Conservation (phyloP, 2,888 invertebrate genomes). For the Drosophila mettleri region DNA sequence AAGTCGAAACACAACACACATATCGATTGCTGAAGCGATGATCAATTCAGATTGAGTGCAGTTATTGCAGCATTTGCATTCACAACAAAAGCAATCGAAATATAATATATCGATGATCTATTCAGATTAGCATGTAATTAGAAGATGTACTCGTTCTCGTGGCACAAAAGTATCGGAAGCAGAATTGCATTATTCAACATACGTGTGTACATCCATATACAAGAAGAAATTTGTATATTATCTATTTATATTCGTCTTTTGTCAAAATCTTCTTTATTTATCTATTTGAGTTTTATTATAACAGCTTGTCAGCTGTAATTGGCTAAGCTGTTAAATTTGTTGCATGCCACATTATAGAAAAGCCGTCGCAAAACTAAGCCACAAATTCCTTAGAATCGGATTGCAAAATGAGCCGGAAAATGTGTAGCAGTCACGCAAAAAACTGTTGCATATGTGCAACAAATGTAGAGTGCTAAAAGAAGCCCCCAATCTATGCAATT, state of each 20-base stretch:
- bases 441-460: conserved; percentile 71
- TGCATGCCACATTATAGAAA: conserved; percentile 21
- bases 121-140: neutral
- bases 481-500: conserved; percentile 4
- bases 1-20: neutral
- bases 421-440: conserved; percentile 53
- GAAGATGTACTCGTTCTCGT: neutral
- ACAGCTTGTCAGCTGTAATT: conserved; percentile 12
- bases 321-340: conserved; percentile 3
- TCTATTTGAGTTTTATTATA: neutral
- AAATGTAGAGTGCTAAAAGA: conserved; percentile 22
- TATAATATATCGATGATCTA: neutral
- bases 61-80: neutral
- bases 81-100: neutral
- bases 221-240: neutral
- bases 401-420: conserved; percentile 14
- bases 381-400: conserved; percentile 18
- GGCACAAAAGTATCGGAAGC: neutral
- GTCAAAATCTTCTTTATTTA: neutral
- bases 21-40: neutral
- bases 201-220: neutral
- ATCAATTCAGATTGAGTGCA: neutral
- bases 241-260: neutral
- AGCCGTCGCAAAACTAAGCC: conserved; percentile 33
- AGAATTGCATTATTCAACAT: neutral